phyloP scores from a whole-genome alignment of 37 sponge, comb jelly and placozoan species.

The Agelas oroides region DNA sequence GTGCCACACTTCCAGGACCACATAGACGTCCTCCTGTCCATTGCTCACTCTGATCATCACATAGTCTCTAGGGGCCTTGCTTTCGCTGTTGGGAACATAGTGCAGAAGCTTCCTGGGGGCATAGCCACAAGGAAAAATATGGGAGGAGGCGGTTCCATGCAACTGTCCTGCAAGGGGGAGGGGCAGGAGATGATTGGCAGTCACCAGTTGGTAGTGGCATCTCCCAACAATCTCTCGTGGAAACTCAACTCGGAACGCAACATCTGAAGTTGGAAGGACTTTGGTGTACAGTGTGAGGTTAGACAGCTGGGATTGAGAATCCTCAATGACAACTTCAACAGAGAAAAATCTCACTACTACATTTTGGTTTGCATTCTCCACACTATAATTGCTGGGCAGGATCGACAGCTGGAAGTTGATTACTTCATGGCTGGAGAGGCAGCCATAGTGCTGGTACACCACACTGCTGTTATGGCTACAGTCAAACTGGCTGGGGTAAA shows the following conservation, averaged over 20 bases:
- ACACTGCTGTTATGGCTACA: conserved; percentile 33
- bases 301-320: too few relatives aligned
- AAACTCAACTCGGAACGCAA: not conserved
- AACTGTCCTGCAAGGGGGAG: conserved; percentile 5
- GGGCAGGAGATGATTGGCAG: not conserved
- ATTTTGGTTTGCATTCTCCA: not conserved
- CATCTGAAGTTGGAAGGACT: too few relatives aligned
- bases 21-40: not conserved
- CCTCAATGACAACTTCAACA: not conserved
- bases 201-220: conserved; percentile 40
- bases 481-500: conserved; percentile 5
- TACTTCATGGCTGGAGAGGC: conserved; percentile 21
- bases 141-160: not conserved
- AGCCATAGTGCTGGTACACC: conserved; percentile 56
- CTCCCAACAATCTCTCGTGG: not conserved
- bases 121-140: conserved; percentile 38
- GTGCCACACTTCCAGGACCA: not conserved
- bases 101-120: not conserved
- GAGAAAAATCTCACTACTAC: not conserved
- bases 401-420: conserved; percentile 21
- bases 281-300: too few relatives aligned
- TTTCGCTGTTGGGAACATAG: not conserved
- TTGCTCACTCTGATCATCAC: not conserved
- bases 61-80: not conserved
- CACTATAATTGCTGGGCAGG: not conserved